phyloP scores from a whole-genome alignment of 2,797 vertebrate species.

The Myioborus miniatus region DNA sequence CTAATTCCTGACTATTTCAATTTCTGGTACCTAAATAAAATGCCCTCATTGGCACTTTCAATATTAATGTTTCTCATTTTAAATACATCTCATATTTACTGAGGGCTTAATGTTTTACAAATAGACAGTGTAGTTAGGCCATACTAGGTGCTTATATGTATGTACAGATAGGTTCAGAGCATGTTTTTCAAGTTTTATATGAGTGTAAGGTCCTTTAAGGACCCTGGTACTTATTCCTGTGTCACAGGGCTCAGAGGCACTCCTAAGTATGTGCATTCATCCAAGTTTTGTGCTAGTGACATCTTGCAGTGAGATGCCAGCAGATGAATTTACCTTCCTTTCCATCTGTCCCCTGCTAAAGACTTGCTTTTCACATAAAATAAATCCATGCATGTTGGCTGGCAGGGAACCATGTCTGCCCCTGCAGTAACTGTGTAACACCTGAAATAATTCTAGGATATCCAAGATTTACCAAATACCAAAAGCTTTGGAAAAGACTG shows the following conservation, averaged over 20 bases:
- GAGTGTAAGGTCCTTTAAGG: neutral
- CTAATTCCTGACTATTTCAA: neutral
- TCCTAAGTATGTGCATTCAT: neutral
- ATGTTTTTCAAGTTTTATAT: neutral
- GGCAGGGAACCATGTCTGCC: neutral
- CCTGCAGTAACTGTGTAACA: neutral
- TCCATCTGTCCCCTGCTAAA: neutral
- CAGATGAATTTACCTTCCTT: neutral
- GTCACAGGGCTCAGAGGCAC: neutral
- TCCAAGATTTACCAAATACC: neutral
- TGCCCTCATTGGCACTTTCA: neutral
- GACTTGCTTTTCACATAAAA: neutral
- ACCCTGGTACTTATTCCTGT: neutral
- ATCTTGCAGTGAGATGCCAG: neutral
- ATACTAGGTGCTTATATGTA: neutral
- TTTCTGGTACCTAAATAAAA: neutral
- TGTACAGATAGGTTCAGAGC: neutral
- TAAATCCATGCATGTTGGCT: neutral
- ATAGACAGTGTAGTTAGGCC: neutral
- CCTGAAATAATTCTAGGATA: neutral
- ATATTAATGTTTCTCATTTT: neutral
- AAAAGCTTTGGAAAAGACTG: neutral
- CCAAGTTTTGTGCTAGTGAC: neutral
- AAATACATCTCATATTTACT: neutral
- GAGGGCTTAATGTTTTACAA: neutral